phyloP scores from a whole-genome alignment of 2,113 vertebrate species.

The Lynx canadensis region DNA sequence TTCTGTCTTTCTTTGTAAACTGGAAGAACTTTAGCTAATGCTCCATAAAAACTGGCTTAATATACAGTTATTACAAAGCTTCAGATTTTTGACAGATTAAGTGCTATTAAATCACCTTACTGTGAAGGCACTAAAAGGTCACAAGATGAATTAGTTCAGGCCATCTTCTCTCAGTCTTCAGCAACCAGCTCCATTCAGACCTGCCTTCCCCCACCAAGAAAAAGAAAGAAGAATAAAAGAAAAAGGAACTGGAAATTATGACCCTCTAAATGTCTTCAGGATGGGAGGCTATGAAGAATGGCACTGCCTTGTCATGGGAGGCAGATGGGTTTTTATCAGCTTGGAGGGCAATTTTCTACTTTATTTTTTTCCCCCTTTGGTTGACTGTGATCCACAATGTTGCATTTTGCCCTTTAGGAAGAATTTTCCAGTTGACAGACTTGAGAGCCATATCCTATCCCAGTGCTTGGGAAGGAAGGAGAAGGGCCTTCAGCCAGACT shows the following conservation, averaged over 20 bases:
- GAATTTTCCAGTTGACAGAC: slow-evolving; percentile 84
- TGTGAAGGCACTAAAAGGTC: slow-evolving; percentile 88
- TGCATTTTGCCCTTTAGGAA: slow-evolving; percentile 81
- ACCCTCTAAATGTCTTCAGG: slow-evolving; percentile 86
- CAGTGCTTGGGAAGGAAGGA: slow-evolving; percentile 47
- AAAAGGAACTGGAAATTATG: slow-evolving; percentile 86
- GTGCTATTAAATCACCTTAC: slow-evolving; percentile 90
- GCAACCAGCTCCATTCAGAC: slow-evolving; percentile 72
- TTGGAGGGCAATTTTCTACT: slow-evolving; percentile 83
- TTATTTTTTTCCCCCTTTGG: slow-evolving; percentile 58
- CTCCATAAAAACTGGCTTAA: slow-evolving; percentile 87
- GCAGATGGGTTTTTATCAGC: slow-evolving; percentile 86
- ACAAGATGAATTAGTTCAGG: slow-evolving; percentile 89
- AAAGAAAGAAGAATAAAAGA: slow-evolving; percentile 75
- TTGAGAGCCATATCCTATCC: slow-evolving; percentile 67
- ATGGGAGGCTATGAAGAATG: slow-evolving; percentile 84
- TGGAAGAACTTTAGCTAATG: slow-evolving; percentile 86
- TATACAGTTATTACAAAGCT: slow-evolving; percentile 90
- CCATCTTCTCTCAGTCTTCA: slow-evolving; percentile 83
- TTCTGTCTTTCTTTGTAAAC: slow-evolving; percentile 82
- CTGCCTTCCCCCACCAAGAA: slow-evolving; percentile 46
- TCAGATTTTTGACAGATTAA: slow-evolving; percentile 90
- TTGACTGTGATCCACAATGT: slow-evolving; percentile 80
- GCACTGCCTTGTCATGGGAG: slow-evolving; percentile 82
- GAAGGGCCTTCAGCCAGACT: slow-evolving; percentile 31